Conservation (phyloP, 2,888 invertebrate genomes). For the Drosophila dives region DNA sequence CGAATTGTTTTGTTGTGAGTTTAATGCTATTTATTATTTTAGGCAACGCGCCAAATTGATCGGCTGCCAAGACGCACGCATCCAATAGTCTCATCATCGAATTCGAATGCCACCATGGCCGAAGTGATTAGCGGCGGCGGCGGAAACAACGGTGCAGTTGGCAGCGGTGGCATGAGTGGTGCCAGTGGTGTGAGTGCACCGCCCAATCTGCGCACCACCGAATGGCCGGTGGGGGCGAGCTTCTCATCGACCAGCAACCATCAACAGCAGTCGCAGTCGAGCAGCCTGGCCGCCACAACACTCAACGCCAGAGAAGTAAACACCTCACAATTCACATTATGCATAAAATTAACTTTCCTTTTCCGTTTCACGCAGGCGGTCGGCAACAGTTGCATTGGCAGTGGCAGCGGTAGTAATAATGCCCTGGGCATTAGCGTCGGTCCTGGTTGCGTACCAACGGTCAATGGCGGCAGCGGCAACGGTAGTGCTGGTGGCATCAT, state of each 20-base stretch:
- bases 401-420: slow-evolving; percentile 66
- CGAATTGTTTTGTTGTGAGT: slow-evolving; percentile 28
- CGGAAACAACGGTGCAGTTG: slow-evolving; percentile 60
- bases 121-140: slow-evolving; percentile 85
- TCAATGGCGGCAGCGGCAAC: slow-evolving; percentile 62
- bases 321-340: slow-evolving; percentile 1
- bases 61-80: slow-evolving; percentile 93
- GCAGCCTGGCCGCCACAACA: slow-evolving; percentile 81
- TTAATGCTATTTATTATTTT: slow-evolving; percentile 67
- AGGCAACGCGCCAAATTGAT: slow-evolving; percentile 95
- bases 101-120: slow-evolving; percentile 86
- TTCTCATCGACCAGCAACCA: slow-evolving; percentile 80
- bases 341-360: slow-evolving; percentile 1
- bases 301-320: slow-evolving; percentile 84
- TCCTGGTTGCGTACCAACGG: slow-evolving; percentile 64
- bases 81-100: slow-evolving; percentile 87
- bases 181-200: slow-evolving; percentile 68
- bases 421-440: slow-evolving; percentile 78
- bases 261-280: slow-evolving; percentile 84
- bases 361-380: slow-evolving; percentile 56
- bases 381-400: slow-evolving; percentile 71
- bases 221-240: slow-evolving; percentile 83
- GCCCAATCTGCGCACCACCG: slow-evolving; percentile 79
- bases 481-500: slow-evolving; percentile 60
- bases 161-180: slow-evolving; percentile 64